Conservation (phyloP, 2,113 vertebrate genomes). For the Procapra przewalskii region DNA sequence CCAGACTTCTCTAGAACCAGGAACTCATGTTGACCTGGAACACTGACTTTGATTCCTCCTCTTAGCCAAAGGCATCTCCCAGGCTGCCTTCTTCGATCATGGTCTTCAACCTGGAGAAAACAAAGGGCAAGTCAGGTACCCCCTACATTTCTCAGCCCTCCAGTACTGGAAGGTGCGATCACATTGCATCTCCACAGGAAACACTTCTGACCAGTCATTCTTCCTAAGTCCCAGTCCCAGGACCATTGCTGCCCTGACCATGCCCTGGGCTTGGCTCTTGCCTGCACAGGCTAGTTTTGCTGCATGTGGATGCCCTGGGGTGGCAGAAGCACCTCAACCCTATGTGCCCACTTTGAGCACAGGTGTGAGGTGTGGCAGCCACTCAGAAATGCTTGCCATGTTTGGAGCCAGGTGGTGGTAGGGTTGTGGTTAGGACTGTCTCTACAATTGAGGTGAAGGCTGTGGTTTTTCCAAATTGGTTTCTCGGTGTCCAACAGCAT, state of each 20-base stretch:
- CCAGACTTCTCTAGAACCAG: background rate
- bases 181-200: background rate
- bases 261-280: background rate
- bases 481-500: background rate
- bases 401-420: background rate
- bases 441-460: background rate
- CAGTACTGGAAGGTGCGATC: background rate
- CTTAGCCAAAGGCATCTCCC: background rate
- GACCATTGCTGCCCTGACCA: background rate
- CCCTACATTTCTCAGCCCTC: background rate
- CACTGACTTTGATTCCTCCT: background rate
- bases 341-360: accelerated
- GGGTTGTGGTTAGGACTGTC: background rate
- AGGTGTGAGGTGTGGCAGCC: background rate
- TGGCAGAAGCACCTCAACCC: background rate
- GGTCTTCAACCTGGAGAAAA: background rate
- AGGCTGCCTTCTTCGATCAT: background rate
- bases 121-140: background rate
- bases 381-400: background rate
- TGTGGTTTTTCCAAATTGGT: background rate
- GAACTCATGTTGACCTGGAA: background rate
- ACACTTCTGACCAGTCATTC: background rate
- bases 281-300: background rate
- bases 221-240: background rate
- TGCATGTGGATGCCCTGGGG: background rate